Base-by-base conservation (phyloP, 2,888 invertebrate species). In the Ochropacha duplaris region DNA sequence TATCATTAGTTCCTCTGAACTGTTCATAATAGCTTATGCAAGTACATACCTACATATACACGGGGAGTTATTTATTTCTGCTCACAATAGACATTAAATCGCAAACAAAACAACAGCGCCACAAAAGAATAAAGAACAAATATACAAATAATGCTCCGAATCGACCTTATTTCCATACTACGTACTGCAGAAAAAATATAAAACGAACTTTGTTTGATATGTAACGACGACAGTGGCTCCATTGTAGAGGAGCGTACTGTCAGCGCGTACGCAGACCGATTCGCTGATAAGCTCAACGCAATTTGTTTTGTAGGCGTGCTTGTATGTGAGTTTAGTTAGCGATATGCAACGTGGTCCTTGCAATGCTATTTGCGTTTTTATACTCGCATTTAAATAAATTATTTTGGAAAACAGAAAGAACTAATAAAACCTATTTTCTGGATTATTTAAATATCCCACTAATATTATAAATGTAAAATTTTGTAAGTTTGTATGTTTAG, bases 251-350 rank as follows among this genome's bases (percentile, higher is more conserved):
- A 34, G 49, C 31, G 49, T 22, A 31, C 52, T 31, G 52, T 52
- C 22, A 24, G 57, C 61, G 64, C 64, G 50, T 54, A 22, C 26
- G 31, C 50, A 12, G 64, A 64, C 59, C 61, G 61, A 50, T 56
- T 22, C 26, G 31, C 50, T 9, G 64, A 64, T 64, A 64, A 54
- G 55, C 50, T 34, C 39, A 22, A 56, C 50, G 57, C 59, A 57
- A 64, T 61, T 64, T 61, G 57, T 58, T 59, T 56, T 59, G 57
- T 34, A 56, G 50, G 56, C 55, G 39, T 56, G 50, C 52, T 22
- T 49, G 39, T 39, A 4, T 34, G 12, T 36, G 31, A 31, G 31
- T 31, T 31, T 31, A 36, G 19, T 14, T 39, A 19, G 19, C 5
- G 5, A 24, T 5, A 24, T 24, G 5, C 24, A 24, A 24, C 24